Conservation (phyloP, 2,888 invertebrate species). For the Chloroclysta siterata region DNA sequence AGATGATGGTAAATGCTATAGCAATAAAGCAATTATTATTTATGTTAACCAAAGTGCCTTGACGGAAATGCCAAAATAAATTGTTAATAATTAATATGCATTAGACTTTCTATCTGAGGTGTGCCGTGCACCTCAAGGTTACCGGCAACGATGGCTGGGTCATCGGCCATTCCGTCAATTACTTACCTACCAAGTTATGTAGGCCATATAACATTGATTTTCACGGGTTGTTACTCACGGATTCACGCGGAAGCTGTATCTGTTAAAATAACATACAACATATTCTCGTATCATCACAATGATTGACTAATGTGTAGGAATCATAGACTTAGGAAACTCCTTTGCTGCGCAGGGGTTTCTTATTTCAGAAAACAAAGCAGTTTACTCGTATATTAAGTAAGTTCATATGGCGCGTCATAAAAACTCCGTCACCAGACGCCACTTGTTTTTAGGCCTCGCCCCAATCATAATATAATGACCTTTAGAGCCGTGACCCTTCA, state of each 20-base stretch:
- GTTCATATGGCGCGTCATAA: too few relatives aligned
- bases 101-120: conserved; percentile 31
- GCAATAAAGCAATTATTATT: conserved; percentile 23
- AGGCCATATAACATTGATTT: conserved; percentile 10
- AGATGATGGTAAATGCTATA: conserved; percentile 12
- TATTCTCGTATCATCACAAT: too few relatives aligned
- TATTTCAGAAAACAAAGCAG: too few relatives aligned
- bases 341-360: too few relatives aligned
- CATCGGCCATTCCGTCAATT: conserved; percentile 20
- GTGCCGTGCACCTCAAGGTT: conserved; percentile 22
- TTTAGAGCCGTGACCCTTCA: too few relatives aligned
- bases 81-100: conserved; percentile 18
- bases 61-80: conserved; percentile 25
- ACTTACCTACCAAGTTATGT: not conserved
- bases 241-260: conserved; percentile 4
- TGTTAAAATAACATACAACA: too few relatives aligned
- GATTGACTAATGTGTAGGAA: too few relatives aligned
- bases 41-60: conserved; percentile 15
- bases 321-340: too few relatives aligned
- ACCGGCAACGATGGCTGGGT: conserved; percentile 28
- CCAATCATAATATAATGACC: too few relatives aligned
- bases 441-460: too few relatives aligned
- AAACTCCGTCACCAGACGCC: too few relatives aligned
- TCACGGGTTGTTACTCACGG: conserved; percentile 9
- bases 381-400: too few relatives aligned